These are phyloP conservation scores for Saturnia pavonia DNA, from an alignment of 2,888 invertebrate genomes.

Conservation along the genomic window DNA sequence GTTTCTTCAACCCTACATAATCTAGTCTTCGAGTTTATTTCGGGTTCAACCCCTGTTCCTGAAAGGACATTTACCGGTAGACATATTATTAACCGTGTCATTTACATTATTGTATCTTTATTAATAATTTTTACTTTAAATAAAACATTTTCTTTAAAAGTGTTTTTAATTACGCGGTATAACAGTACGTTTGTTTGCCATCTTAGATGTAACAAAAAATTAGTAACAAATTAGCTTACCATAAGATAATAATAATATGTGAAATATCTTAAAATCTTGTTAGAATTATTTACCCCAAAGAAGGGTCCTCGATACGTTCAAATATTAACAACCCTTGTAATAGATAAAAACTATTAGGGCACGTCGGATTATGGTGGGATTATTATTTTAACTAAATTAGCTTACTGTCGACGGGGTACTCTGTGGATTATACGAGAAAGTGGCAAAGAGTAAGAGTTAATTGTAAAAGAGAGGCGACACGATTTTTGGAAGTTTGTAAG, in stretches of 20 bases:
- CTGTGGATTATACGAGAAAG: conserved; percentile 33
- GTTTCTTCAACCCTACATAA: too few relatives aligned
- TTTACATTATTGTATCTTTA: too few relatives aligned
- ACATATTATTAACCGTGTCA: too few relatives aligned
- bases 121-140: too few relatives aligned
- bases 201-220: too few relatives aligned
- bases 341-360: conserved; percentile 79
- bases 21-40: too few relatives aligned
- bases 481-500: conserved; percentile 14
- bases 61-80: too few relatives aligned
- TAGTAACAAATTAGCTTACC: neutral
- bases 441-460: conserved; percentile 51
- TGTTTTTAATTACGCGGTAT: too few relatives aligned
- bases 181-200: too few relatives aligned
- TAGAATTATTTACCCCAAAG: conserved; percentile 20
- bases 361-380: conserved; percentile 71
- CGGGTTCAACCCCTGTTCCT: too few relatives aligned
- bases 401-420: conserved; percentile 71
- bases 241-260: neutral
- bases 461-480: conserved; percentile 8
- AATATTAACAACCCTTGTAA: conserved; percentile 75
- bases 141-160: too few relatives aligned
- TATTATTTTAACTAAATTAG: conserved; percentile 81
- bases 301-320: conserved; percentile 52
- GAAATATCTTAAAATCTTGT: conserved; percentile 14